Base-by-base conservation (phyloP, 2,797 vertebrate species). In the Numenius phaeopus region DNA sequence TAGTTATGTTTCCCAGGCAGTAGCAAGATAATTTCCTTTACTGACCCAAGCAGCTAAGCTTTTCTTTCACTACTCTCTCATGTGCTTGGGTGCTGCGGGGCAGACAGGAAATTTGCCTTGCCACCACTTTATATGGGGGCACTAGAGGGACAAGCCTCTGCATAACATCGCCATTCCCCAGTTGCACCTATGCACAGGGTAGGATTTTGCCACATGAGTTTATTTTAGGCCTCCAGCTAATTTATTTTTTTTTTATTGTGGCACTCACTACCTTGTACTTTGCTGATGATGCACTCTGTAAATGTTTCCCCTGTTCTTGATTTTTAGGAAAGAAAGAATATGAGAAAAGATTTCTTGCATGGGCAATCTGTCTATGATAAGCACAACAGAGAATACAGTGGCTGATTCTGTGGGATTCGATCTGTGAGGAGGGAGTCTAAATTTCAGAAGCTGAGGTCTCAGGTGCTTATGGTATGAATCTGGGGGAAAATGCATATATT, bases 151-250 rank as follows among this genome's bases (percentile, higher is more conserved):
- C 65, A 86, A 80, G 3, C 10, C 18, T 71, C n/a, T 71, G 24
- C 21, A 14, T 30, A 64, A 26, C 6, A 20, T 54, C 34, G 47
- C 5, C 8, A 1, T 32, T 87, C 17, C 27, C 32, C 24, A 14
- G 21, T 29, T 29, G 15, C 13, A 54, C 4, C 5, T 26, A 11
- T 0, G 2, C 21, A 39, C 3, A 14, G 24, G 5, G 8, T 7
- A 18, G 22, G 40, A 13, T 73, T 72, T 66, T 37, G 14, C 16
- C 22, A 34, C 7, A 5, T 2, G 5, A 71, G 2, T 73, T 81
- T 73, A 7, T 40, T 50, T 83, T 47, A 67, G 23, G 17, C 5
- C 32, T 86, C 5, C 26, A 54, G 14, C 1, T 79, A 29, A 3
- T 62, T 75, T 23, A 15, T 34, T 22, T n/a, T 52, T 20, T 32